These are phyloP conservation scores for Callyntrura sp. DNA, from an alignment of 2,888 invertebrate genomes.

Conservation along the genomic window DNA sequence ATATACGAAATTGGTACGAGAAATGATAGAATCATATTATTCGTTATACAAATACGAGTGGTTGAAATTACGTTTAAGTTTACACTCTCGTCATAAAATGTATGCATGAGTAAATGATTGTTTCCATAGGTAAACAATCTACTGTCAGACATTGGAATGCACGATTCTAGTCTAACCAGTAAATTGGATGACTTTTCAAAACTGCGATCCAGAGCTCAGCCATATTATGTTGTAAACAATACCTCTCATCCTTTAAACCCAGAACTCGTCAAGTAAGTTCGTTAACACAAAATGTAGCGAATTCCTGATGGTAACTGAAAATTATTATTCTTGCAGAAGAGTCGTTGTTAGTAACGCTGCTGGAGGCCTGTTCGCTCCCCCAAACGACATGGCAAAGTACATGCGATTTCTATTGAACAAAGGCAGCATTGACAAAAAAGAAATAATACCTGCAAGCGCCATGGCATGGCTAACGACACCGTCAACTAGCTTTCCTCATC, in stretches of 20 bases:
- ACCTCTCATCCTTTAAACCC: conserved; percentile 56
- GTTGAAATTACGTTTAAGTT: too few species aligned
- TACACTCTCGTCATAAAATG: too few species aligned
- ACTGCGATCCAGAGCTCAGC: conserved; percentile 58
- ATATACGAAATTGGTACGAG: too few species aligned
- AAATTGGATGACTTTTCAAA: conserved; percentile 59
- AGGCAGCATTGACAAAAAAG: conserved; percentile 17
- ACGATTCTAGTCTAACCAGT: conserved; percentile 57
- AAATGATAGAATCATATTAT: too few species aligned
- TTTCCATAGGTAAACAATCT: conserved; percentile 49
- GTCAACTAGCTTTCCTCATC: too few species aligned
- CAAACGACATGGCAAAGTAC: not conserved
- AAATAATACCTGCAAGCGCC: too few species aligned
- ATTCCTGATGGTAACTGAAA: too few species aligned
- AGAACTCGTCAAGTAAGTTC: conserved; percentile 70
- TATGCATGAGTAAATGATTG: too few species aligned
- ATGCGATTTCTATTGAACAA: conserved; percentile 4
- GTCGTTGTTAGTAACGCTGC: not conserved
- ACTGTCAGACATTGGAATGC: conserved; percentile 78
- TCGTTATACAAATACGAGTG: too few species aligned
- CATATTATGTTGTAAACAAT: conserved; percentile 70
- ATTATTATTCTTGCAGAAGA: too few species aligned
- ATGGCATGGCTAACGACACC: too few species aligned
- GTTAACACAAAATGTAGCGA: too few species aligned
- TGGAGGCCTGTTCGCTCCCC: not conserved